Conservation (phyloP, 2,888 invertebrate genomes). For the Nemapogon koenigi region DNA sequence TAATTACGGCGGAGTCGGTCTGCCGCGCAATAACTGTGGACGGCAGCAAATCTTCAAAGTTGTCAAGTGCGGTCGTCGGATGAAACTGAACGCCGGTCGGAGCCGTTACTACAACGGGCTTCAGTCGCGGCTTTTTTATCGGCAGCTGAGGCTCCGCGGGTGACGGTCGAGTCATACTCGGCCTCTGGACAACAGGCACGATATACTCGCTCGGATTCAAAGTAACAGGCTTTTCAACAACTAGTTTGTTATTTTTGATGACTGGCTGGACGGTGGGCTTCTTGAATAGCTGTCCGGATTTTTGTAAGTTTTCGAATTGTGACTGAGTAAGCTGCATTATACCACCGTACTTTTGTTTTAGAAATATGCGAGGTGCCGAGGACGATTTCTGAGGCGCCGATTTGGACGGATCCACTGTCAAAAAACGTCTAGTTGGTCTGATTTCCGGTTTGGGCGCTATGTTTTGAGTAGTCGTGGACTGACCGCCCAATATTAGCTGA, state of each 20-base stretch:
- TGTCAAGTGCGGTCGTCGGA: constrained; percentile 41
- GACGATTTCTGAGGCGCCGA: constrained; percentile 40
- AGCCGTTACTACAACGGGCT: constrained; percentile 17
- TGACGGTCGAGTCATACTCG: constrained; percentile 28
- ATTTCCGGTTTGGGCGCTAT: constrained; percentile 56
- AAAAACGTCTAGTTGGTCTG: constrained; percentile 36
- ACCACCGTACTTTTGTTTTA: constrained; percentile 54
- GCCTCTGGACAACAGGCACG: constrained; percentile 26
- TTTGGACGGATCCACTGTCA: constrained; percentile 42
- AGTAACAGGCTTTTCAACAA: constrained; percentile 39
- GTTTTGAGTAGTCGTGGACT: constrained; percentile 41
- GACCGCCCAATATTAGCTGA: constrained; percentile 56
- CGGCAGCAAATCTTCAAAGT: constrained; percentile 52
- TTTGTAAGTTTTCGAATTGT: constrained; percentile 56
- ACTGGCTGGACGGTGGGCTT: constrained; percentile 24
- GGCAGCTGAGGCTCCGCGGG: constrained; percentile 29
- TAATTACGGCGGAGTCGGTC: constrained; percentile 21
- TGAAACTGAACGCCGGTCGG: too few relatives aligned
- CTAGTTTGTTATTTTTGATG: constrained; percentile 32
- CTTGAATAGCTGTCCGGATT: constrained; percentile 53
- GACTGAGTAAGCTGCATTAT: constrained; percentile 55
- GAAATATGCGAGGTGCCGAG: constrained; percentile 47
- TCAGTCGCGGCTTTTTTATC: constrained; percentile 34
- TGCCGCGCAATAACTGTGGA: constrained; percentile 50
- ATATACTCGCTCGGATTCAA: constrained; percentile 28